Percentiles rank a stretch among this genome's conserved stretches.
Conservation (phyloP, 2,888 invertebrate genomes). For the Meteorus cinctellus region DNA sequence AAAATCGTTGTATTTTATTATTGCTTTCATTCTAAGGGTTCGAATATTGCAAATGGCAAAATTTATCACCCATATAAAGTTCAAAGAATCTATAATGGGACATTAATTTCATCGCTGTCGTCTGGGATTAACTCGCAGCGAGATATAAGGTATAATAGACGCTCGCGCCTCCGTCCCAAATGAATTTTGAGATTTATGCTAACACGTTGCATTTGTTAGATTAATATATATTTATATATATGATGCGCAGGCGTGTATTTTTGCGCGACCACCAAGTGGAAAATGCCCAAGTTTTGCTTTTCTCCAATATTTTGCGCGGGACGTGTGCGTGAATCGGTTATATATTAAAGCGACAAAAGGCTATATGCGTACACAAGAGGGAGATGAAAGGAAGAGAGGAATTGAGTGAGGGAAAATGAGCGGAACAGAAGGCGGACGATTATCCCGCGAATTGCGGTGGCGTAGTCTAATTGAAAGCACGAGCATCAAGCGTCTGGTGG, state of each 20-base stretch:
- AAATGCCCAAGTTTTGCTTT: constrained; percentile 12
- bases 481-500: constrained; percentile 51
- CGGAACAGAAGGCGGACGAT: constrained; percentile 19
- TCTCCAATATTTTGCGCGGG: not conserved
- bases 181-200: constrained; percentile 73
- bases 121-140: constrained; percentile 54
- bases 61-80: constrained; percentile 59
- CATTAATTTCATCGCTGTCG: constrained; percentile 44
- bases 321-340: not conserved
- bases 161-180: constrained; percentile 67
- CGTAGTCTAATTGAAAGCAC: constrained; percentile 57
- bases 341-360: not conserved
- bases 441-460: constrained; percentile 43
- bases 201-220: constrained; percentile 72
- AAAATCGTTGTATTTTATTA: not conserved
- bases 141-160: constrained; percentile 66
- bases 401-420: constrained; percentile 15
- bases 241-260: not conserved
- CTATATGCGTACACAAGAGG: not conserved
- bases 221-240: constrained; percentile 5
- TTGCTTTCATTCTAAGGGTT: constrained; percentile 11
- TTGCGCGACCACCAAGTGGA: not conserved
- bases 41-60: not conserved
- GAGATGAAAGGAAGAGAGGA: constrained; percentile 31
- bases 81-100: constrained; percentile 61